Conservation (phyloP, 2,113 vertebrate species). For the Atlantisia rogersi region DNA sequence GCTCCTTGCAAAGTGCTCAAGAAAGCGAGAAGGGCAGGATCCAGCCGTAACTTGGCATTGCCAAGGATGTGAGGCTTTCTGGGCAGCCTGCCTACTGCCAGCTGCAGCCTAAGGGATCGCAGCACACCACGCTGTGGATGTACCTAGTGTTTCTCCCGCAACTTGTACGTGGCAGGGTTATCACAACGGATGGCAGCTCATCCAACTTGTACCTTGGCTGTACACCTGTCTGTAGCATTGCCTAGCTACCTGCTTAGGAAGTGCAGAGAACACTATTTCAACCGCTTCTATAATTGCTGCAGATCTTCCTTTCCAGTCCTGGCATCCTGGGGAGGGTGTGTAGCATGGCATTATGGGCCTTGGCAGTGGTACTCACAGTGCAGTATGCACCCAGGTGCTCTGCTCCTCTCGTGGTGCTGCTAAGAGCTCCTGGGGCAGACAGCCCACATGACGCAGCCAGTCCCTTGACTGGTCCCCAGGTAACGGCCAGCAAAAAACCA, state of each 20-base stretch:
- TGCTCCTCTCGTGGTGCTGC: background rate
- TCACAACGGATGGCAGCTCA: accelerated
- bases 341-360: background rate
- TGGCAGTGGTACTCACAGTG: background rate
- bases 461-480: background rate
- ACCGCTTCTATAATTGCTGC: background rate
- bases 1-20: background rate
- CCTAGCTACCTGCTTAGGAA: background rate
- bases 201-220: background rate
- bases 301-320: background rate
- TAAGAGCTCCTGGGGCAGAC: background rate
- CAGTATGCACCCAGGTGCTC: background rate
- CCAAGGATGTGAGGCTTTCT: background rate
- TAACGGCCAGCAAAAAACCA: slow-evolving; percentile 34
- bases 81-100: background rate
- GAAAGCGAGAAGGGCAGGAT: background rate
- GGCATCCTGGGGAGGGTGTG: background rate
- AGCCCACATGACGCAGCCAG: background rate
- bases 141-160: background rate
- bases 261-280: background rate
- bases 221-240: background rate
- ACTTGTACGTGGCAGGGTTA: background rate
- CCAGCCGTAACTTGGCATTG: background rate
- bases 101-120: background rate
- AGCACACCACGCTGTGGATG: accelerated